Evolutionary conservation across 2,888 invertebrate species (phyloP).

Genomic region (Habroteleia sp.): DNA sequence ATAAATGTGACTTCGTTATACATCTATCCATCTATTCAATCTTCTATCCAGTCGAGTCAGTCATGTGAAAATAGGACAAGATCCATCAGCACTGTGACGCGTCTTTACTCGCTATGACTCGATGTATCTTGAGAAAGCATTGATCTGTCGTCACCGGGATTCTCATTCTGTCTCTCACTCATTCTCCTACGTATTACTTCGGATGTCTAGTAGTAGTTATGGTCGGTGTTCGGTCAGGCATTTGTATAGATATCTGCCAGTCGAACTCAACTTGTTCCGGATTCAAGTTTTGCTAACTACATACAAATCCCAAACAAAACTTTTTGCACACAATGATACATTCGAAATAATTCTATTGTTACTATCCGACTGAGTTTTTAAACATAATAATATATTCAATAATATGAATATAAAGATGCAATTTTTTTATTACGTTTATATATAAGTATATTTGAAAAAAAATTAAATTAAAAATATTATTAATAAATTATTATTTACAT

Average conservation of each 20-base stretch:
- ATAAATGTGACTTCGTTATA: slow-evolving; percentile 51
- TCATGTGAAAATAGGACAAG: slow-evolving; percentile 60
- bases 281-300: slow-evolving; percentile 29
- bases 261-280: slow-evolving; percentile 29
- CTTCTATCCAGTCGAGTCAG: slow-evolving; percentile 41
- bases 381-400: too few species aligned
- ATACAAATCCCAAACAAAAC: slow-evolving; percentile 9
- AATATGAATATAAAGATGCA: too few species aligned
- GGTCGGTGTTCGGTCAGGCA: slow-evolving; percentile 53
- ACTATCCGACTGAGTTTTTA: too few species aligned
- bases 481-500: too few species aligned
- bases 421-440: too few species aligned
- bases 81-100: slow-evolving; percentile 57
- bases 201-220: slow-evolving; percentile 53
- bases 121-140: slow-evolving; percentile 61
- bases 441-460: too few species aligned
- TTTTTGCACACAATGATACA: slow-evolving; percentile 5
- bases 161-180: slow-evolving; percentile 41
- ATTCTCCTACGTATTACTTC: slow-evolving; percentile 36
- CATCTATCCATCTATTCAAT: slow-evolving; percentile 52
- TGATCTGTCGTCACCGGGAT: slow-evolving; percentile 50
- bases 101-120: slow-evolving; percentile 44
- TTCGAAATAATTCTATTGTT: too few species aligned
- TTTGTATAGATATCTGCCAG: slow-evolving; percentile 42
- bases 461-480: too few species aligned